phyloP scores from a whole-genome alignment of 2,113 vertebrate genomes.

The Leucoraja erinaceus region DNA sequence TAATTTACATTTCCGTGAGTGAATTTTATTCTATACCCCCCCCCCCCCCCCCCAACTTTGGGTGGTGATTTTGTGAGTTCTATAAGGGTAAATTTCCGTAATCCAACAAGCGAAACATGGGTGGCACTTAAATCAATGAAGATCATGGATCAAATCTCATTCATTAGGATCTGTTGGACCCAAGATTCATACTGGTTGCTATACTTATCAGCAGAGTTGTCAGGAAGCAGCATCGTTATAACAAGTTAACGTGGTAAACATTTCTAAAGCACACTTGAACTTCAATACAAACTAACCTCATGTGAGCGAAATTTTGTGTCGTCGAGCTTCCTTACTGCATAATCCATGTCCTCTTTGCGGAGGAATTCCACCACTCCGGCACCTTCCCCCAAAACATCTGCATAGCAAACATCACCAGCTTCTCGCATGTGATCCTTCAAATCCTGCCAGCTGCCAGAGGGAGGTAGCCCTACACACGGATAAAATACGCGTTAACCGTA shows the following conservation, averaged over 20 bases:
- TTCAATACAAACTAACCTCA: conserved; percentile 56
- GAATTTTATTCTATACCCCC: too few species aligned
- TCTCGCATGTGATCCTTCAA: conserved; percentile 78
- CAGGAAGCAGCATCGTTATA: neutral
- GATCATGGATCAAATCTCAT: neutral
- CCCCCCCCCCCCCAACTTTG: too few species aligned
- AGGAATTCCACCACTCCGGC: conserved; percentile 77
- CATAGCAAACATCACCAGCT: conserved; percentile 74
- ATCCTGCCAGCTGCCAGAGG: conserved; percentile 82
- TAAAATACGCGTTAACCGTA: neutral
- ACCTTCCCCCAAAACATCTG: conserved; percentile 72
- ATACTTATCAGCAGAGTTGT: neutral
- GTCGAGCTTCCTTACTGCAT: conserved; percentile 68
- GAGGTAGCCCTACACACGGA: conserved; percentile 62
- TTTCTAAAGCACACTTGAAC: neutral
- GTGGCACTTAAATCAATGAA: neutral
- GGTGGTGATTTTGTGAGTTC: too few species aligned
- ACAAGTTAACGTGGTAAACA: neutral
- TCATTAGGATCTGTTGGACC: neutral
- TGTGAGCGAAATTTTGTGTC: conserved; percentile 74
- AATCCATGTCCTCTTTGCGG: conserved; percentile 78
- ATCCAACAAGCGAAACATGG: too few species aligned
- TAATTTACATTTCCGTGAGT: too few species aligned
- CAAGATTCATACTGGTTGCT: neutral
- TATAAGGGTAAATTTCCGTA: too few species aligned